phyloP scores from a whole-genome alignment of 2,888 invertebrate genomes.

The Lithodes maja region DNA sequence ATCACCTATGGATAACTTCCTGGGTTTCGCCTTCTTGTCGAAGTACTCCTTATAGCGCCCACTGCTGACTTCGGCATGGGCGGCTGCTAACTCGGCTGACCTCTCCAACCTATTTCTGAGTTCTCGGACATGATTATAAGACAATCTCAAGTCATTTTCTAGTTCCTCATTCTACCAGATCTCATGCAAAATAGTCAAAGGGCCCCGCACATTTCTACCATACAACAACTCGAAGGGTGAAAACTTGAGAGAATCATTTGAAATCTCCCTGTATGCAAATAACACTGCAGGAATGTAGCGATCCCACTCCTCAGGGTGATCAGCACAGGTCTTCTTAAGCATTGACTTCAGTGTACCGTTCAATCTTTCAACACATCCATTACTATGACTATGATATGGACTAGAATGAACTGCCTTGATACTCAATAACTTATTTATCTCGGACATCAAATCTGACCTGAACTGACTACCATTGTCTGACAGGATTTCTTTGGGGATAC shows the following conservation, averaged over 20 bases:
- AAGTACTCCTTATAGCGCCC: too few relatives aligned
- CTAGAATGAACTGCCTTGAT: too few relatives aligned
- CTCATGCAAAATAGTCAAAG: not conserved
- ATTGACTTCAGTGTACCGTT: not conserved
- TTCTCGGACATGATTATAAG: not conserved
- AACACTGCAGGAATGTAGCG: not conserved
- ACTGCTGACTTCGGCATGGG: too few relatives aligned
- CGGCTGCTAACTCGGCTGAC: not conserved
- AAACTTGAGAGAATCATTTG: not conserved
- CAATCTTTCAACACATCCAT: not conserved
- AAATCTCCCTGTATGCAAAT: not conserved
- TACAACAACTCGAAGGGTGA: not conserved
- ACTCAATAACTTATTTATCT: too few relatives aligned
- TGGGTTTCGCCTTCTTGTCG: too few relatives aligned
- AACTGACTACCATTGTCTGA: too few relatives aligned
- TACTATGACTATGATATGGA: too few relatives aligned
- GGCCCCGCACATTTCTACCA: not conserved
- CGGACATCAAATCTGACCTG: too few relatives aligned
- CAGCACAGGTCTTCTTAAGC: slow-evolving; percentile 2
- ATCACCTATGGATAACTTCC: too few relatives aligned
- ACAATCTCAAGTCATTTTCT: not conserved
- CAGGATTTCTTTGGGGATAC: too few relatives aligned
- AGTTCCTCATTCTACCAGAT: not conserved
- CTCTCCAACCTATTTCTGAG: not conserved
- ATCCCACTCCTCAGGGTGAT: not conserved